A percentile compares a stretch with the other conserved stretches of the same genome.
phyloP scores from a whole-genome alignment of 2,888 invertebrate genomes.

The Phaedon cochleariae region DNA sequence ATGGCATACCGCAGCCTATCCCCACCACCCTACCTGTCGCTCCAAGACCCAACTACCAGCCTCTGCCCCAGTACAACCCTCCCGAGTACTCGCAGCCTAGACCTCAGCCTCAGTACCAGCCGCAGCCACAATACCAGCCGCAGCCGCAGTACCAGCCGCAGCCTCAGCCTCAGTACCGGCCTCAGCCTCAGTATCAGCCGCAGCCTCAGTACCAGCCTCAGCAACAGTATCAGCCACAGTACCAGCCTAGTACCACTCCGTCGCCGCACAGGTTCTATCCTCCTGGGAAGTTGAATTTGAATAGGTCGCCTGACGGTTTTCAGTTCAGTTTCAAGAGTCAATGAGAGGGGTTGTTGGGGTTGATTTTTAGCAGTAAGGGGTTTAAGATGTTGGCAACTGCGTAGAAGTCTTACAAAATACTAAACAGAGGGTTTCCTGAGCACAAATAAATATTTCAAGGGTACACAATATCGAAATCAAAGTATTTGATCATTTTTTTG shows the following conservation, averaged over 20 bases:
- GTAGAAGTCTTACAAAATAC: too few species aligned
- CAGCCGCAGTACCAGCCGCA: conserved; percentile 58
- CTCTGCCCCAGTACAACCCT: conserved; percentile 64
- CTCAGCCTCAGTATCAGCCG: conserved; percentile 61
- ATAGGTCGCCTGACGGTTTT: conserved; percentile 88
- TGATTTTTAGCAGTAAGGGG: not conserved
- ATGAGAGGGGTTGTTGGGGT: conserved; percentile 45
- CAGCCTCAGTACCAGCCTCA: conserved; percentile 63
- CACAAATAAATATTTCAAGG: too few species aligned
- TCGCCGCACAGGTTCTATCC: conserved; percentile 81
- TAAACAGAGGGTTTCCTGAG: too few species aligned
- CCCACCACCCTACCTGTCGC: conserved; percentile 65
- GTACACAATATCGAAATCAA: too few species aligned
- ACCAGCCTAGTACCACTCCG: conserved; percentile 67
- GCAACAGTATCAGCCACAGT: conserved; percentile 59
- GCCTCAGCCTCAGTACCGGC: conserved; percentile 63
- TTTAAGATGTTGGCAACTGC: too few species aligned
- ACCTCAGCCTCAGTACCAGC: conserved; percentile 62
- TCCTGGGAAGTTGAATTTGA: conserved; percentile 85
- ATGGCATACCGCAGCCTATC: conserved; percentile 66
- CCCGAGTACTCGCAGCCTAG: conserved; percentile 58
- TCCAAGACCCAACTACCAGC: conserved; percentile 68
- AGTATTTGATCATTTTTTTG: too few species aligned
- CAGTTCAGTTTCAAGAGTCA: conserved; percentile 84
- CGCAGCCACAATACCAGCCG: conserved; percentile 61